phyloP scores from a whole-genome alignment of 2,797 vertebrate genomes.

The Parauchenoglanis ngamensis region DNA sequence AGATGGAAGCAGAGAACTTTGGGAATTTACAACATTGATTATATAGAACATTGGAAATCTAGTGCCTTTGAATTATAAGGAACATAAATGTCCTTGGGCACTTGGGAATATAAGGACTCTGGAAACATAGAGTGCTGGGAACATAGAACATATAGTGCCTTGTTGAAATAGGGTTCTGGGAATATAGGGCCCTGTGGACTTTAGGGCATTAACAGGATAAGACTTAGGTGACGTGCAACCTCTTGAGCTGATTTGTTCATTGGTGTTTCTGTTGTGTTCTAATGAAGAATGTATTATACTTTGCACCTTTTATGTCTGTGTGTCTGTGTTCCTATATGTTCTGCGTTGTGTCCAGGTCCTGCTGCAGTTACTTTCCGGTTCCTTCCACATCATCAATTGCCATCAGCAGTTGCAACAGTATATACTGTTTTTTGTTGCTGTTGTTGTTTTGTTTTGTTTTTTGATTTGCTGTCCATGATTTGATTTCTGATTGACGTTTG shows the following conservation, averaged over 20 bases:
- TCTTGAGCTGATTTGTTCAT: neutral
- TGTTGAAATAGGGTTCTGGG: neutral
- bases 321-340: too few species aligned
- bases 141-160: neutral
- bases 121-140: neutral
- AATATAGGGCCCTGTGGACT: neutral
- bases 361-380: too few species aligned
- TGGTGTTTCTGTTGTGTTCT: neutral
- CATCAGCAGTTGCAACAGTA: too few species aligned
- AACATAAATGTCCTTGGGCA: neutral
- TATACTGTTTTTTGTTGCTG: neutral
- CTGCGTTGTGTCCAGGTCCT: too few species aligned
- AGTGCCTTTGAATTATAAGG: neutral
- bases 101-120: neutral
- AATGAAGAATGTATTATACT: neutral
- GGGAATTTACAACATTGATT: neutral
- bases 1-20: neutral
- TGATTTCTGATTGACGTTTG: neutral
- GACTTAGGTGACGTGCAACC: neutral
- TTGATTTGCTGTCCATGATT: neutral
- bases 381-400: too few species aligned
- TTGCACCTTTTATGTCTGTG: neutral
- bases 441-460: neutral
- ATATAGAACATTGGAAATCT: neutral
- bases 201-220: neutral